Evolutionary conservation across 2,888 invertebrate genomes (phyloP).

Genomic region (Eledona agricola): DNA sequence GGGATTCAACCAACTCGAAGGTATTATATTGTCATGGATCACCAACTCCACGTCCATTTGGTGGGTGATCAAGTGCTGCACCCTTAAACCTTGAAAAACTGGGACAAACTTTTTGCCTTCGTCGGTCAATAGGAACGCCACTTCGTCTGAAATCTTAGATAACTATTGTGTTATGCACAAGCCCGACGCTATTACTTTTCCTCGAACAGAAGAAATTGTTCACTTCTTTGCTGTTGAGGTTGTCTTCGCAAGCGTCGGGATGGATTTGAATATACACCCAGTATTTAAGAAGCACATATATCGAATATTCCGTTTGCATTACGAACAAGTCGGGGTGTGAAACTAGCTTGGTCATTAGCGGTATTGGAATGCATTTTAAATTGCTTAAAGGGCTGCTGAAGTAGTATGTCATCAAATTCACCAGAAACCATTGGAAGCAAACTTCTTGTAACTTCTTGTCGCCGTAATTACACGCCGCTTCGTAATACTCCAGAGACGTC

Average conservation of each 20-base stretch:
- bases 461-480: slow-evolving; percentile 75
- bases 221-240: slow-evolving; percentile 52
- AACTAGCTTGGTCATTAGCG: slow-evolving; percentile 72
- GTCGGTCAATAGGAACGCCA: slow-evolving; percentile 68
- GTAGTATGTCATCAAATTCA: slow-evolving; percentile 72
- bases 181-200: slow-evolving; percentile 52
- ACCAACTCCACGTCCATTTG: slow-evolving; percentile 74
- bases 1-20: slow-evolving; percentile 72
- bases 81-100: slow-evolving; percentile 71
- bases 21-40: slow-evolving; percentile 74
- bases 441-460: slow-evolving; percentile 69
- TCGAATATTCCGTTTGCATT: slow-evolving; percentile 80
- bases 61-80: slow-evolving; percentile 75
- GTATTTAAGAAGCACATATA: slow-evolving; percentile 75
- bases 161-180: slow-evolving; percentile 4
- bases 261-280: slow-evolving; percentile 32
- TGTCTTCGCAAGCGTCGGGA: slow-evolving; percentile 36
- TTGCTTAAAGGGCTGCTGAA: slow-evolving; percentile 65
- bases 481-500: slow-evolving; percentile 75
- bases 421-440: slow-evolving; percentile 74
- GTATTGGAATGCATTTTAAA: slow-evolving; percentile 70
- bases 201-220: slow-evolving; percentile 62
- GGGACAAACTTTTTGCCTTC: slow-evolving; percentile 69
- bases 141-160: slow-evolving; percentile 51
- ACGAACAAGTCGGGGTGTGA: slow-evolving; percentile 74